Conservation (phyloP, 2,113 vertebrate species). For the Petrocephalus zakoni region DNA sequence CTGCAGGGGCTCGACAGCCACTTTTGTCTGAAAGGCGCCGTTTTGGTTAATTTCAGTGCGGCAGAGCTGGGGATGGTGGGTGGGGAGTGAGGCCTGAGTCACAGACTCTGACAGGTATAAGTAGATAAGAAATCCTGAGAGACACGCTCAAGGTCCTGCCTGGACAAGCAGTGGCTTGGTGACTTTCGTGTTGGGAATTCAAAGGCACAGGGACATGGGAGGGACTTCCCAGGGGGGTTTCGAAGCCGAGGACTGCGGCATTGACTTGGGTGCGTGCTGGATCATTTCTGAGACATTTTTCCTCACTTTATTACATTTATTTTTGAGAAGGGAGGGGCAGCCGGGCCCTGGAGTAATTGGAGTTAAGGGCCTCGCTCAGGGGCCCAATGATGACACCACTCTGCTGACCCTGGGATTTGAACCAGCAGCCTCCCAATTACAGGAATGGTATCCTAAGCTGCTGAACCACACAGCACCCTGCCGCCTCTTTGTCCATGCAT, state of each 20-base stretch:
- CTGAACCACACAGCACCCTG: too few species aligned
- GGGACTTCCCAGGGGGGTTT: not conserved
- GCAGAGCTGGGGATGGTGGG: not conserved
- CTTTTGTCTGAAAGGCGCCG: not conserved
- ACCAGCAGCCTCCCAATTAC: not conserved
- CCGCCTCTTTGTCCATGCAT: too few species aligned
- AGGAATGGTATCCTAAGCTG: too few species aligned
- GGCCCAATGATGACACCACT: not conserved
- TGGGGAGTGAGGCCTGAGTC: not conserved
- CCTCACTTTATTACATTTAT: not conserved
- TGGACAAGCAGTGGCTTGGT: not conserved
- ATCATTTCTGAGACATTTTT: not conserved
- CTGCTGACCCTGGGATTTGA: too few species aligned
- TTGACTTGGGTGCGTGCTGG: not conserved
- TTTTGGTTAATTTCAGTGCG: not conserved
- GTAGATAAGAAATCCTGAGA: constrained; percentile 1
- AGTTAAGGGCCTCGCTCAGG: not conserved
- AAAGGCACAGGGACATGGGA: too few species aligned
- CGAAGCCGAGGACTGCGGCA: not conserved
- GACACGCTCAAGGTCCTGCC: not conserved
- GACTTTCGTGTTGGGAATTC: not conserved
- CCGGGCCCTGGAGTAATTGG: not conserved
- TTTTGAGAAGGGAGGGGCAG: not conserved
- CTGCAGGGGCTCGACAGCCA: not conserved
- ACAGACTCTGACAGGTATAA: not conserved